Evolutionary conservation across 1,140 invertebrate genomes (phyloP), one percentile per base, ranked within the genome.

Genomic region (Cepaea nemoralis): DNA sequence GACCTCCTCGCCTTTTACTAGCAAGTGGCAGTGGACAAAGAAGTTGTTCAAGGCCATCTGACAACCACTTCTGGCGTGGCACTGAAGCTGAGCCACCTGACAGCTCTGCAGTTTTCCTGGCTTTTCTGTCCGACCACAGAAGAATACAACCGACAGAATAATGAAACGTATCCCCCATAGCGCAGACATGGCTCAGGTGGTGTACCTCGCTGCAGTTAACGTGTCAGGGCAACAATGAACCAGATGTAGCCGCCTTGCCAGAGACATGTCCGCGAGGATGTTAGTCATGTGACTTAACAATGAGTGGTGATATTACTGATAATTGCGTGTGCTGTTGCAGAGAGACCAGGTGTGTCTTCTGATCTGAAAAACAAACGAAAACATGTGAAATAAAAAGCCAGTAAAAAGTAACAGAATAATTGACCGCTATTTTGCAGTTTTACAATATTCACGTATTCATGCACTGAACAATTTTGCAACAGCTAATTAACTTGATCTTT

Each of bases 1-100:
- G 0, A 66, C 73, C 19, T 84, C 55, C 1, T 85, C 84, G 22
- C 78, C 66, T 0, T 85, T 75, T 16, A 85, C 73, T 19, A 82
- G 73, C 66, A 80, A 80, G 42, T 82, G 84, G 55, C 85, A 86
- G 81, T 80, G 81, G 40, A 84, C 50, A 50, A 86, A 85, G 77
- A 87, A 88, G 80, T 86, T 86, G 31, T 85, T 81, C n/a, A 88
- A 80, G 48, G 87, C 86, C 84, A 87, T 87, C 22, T 83, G 83
- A 74, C 88, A 89, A 1, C 86, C 87, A 37, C 82, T 83, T 39
- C 85, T 75, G 27, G 83, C 40, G 8, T 77, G 74, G 76, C 87
- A 87, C 31, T 79, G 79, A 31, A 83, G 69, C n/a, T 80, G 79
- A 10, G 81, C 83, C 3, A 67, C 76, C 2, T 78, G 76, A 67